Evolutionary conservation across 2,797 vertebrate genomes (phyloP), one percentile per base, ranked within the genome.

Genomic region (Melanotaenia parkinsoni): DNA sequence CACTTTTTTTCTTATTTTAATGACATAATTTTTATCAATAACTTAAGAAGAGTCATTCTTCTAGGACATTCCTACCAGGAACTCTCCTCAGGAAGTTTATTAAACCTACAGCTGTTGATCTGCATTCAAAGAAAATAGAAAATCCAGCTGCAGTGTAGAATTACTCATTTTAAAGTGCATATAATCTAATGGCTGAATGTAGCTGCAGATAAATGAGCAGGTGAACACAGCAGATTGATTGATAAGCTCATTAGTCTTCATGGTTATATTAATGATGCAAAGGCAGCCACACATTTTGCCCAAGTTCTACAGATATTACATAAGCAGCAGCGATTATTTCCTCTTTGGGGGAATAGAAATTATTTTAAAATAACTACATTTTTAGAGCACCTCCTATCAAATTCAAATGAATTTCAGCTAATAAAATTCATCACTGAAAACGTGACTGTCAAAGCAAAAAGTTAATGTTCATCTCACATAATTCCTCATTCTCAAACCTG

Each of bases 381-480:
- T 43, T 14, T 43, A 43, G 5, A 18, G 13, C 40, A 43, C 5
- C 40, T 43, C 40, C 40, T 43, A 4, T 43, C 16, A 20, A 9
- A 10, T n/a, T 50, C 22, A n/a, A 51, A 11, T 51, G 2, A 24
- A 51, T 51, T 51, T 51, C n/a, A 51, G 3, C 10, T 11, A 51
- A 51, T 51, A 11, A 51, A 51, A 24, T n/a, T 51, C 10, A 33
- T 37, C 13, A 65, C 32, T 54, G 28, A 22, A 58, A 58, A 67
- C 32, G 13, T 0, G 28, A 58, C 28, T 51, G 0, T 58, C 37
- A 64, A 14, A 63, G 16, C 10, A n/a, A 33, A 43, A 58, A 20
- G 56, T 45, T 7, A 53, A 60, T 45, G 38, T 67, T 51, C 12
- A 51, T 65, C 16, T n/a, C 45, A 47, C 59, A 63, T 45, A 37